Evolutionary conservation across 2,797 vertebrate species (phyloP), one percentile per base, ranked within the genome.

Genomic region (Bryconaethiops microstoma): DNA sequence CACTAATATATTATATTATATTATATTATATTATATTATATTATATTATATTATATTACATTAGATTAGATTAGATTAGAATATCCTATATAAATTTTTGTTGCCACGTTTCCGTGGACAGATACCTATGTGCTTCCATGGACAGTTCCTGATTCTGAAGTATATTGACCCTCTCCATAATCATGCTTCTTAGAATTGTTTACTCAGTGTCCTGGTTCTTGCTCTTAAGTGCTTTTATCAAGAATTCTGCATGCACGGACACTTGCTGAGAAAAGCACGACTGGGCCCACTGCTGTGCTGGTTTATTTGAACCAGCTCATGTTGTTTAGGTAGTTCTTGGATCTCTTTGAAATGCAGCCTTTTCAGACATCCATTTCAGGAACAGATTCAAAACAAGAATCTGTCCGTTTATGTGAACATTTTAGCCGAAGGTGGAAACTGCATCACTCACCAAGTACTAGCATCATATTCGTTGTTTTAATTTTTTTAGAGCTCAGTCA

Each of bases 231-330:
- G 7, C 25, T 48, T 52, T 74, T 64, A 29, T 74, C 71, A 42
- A 7, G 40, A 71, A 80, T 73, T 71, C 59, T 52, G 16, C 52
- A 72, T 71, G 4, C 62, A 69, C 62, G 55, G 6, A 52, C 45
- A 76, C 42, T 71, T 67, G 63, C 70, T 39, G 50, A 23, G 40
- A 50, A 68, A 17, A 69, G 70, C 29, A 50, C 25, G 55, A 73
- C 45, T 35, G 40, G 7, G 35, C 35, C 55, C 42, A 6, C 68
- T 78, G 74, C 67, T 10, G 23, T 42, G 35, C 67, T n/a, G 50
- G 21, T 83, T 81, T 55, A 82, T 79, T 80, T 85, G 57, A 74
- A 78, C 76, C 78, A 69, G 76, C 79, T 45, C 39, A 8, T 54
- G 50, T 39, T 72, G 16, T 6, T 70, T 21, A 52, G 45, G 17